Conservation (phyloP, 2,888 invertebrate genomes). For the Drosophila melanocephala region DNA sequence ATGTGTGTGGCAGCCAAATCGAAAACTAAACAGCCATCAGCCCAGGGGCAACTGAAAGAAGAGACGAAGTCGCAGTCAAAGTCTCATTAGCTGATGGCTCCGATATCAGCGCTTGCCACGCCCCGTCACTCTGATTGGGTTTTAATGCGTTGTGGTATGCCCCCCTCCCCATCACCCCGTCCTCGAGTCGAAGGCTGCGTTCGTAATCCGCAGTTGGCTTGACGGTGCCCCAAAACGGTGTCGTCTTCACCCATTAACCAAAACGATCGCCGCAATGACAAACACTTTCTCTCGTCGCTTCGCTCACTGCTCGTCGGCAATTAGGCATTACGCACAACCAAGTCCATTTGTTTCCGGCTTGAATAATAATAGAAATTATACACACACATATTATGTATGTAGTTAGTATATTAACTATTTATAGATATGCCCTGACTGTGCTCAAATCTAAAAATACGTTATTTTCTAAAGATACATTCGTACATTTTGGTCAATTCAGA, state of each 20-base stretch:
- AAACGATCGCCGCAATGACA: conserved; percentile 64
- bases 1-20: conserved; percentile 60
- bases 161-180: not conserved
- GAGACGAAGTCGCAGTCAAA: conserved; percentile 64
- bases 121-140: conserved; percentile 69
- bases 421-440: not conserved
- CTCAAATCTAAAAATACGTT: not conserved
- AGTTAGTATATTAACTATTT: not conserved
- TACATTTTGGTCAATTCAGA: not conserved
- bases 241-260: conserved; percentile 67
- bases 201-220: conserved; percentile 11
- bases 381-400: not conserved
- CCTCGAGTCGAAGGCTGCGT: conserved; percentile 40
- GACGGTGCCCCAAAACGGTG: conserved; percentile 33
- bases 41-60: conserved; percentile 3
- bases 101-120: conserved; percentile 37
- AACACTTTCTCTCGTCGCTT: conserved; percentile 68
- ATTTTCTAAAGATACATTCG: not conserved
- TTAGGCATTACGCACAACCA: conserved; percentile 47
- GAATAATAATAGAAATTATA: conserved; percentile 8
- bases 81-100: conserved; percentile 75
- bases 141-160: conserved; percentile 69
- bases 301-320: conserved; percentile 47
- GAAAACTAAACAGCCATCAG: conserved; percentile 71
- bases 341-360: conserved; percentile 29